phyloP scores from a whole-genome alignment of 2,888 invertebrate genomes.

The Dicranocentrus wangi region DNA sequence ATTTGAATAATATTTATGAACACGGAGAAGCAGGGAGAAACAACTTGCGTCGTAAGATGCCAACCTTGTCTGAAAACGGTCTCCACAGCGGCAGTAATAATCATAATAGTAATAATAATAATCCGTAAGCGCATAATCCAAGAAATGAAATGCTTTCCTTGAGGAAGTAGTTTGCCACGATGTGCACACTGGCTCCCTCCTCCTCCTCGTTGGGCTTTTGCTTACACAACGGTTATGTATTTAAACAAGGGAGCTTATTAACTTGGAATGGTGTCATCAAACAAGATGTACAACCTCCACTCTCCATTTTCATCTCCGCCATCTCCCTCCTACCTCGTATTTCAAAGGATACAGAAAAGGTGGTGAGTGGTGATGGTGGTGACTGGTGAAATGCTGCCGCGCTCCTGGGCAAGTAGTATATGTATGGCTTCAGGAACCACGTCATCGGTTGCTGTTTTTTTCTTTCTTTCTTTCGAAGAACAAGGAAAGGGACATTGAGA shows the following conservation, averaged over 20 bases:
- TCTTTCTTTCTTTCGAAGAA: too few relatives aligned
- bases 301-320: neutral
- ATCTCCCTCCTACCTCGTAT: neutral
- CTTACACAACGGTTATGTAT: neutral
- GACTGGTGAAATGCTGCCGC: too few relatives aligned
- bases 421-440: too few relatives aligned
- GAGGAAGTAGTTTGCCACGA: neutral
- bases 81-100: neutral
- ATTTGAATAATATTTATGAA: conserved; percentile 62
- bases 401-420: too few relatives aligned
- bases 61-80: neutral
- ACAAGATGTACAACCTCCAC: conserved; percentile 12
- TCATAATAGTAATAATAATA: conserved; percentile 9
- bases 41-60: neutral
- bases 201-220: neutral
- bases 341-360: too few relatives aligned
- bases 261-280: conserved; percentile 30
- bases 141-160: conserved; percentile 17
- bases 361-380: too few relatives aligned
- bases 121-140: neutral
- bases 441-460: too few relatives aligned
- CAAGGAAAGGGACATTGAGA: too few relatives aligned
- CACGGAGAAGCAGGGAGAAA: neutral
- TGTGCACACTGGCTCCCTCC: neutral
- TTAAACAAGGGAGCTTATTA: conserved; percentile 7